Conservation (phyloP, 2,888 invertebrate species). For the Coleophora flavipennella region DNA sequence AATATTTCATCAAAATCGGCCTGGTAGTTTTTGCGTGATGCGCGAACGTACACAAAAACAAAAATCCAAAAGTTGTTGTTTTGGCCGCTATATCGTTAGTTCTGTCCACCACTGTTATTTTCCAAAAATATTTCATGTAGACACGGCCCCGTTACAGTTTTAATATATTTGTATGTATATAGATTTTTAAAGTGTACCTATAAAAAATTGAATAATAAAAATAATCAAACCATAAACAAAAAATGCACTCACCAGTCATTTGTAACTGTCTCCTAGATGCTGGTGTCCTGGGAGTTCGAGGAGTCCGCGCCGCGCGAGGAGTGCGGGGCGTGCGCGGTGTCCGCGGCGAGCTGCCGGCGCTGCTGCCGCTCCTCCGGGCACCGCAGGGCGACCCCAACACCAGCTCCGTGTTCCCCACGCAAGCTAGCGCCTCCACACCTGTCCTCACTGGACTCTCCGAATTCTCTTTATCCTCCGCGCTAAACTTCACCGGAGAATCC, state of each 20-base stretch:
- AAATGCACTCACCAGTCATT: conserved; percentile 62
- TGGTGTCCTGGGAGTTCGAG: conserved; percentile 59
- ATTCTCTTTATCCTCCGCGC: conserved; percentile 54
- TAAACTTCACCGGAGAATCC: conserved; percentile 61
- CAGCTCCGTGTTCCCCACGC: conserved; percentile 56
- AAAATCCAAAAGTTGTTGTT: too few relatives aligned
- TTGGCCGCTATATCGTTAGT: too few relatives aligned
- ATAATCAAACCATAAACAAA: neutral
- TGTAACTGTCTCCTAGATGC: conserved; percentile 66
- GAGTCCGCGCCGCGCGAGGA: conserved; percentile 55
- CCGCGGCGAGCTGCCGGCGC: conserved; percentile 49
- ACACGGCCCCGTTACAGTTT: too few relatives aligned
- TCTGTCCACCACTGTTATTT: too few relatives aligned
- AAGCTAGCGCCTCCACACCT: conserved; percentile 52
- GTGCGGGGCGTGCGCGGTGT: conserved; percentile 47
- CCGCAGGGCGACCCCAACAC: conserved; percentile 57
- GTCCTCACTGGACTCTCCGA: conserved; percentile 43
- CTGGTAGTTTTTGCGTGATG: too few relatives aligned
- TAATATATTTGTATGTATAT: too few relatives aligned
- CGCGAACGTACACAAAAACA: too few relatives aligned
- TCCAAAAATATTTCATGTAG: too few relatives aligned
- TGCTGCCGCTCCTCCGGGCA: conserved; percentile 31
- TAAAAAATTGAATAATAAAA: too few relatives aligned
- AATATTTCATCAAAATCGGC: too few relatives aligned
- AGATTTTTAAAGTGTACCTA: too few relatives aligned